Evolutionary conservation across 2,888 invertebrate genomes (phyloP), one percentile per base, ranked within the genome.

Genomic region (Diaphora mendica): DNA sequence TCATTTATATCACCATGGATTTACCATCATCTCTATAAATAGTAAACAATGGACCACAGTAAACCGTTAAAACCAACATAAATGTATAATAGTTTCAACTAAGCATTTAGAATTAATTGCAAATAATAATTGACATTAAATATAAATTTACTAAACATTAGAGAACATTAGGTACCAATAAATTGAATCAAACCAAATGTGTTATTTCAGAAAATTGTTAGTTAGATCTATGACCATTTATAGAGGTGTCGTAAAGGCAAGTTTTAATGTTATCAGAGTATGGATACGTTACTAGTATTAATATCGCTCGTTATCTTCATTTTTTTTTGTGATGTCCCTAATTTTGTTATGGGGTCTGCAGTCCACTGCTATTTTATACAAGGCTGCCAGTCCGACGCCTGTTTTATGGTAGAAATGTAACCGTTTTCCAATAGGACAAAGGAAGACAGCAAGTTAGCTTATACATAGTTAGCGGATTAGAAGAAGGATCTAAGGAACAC

Each of bases 11-110:
- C 71, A 64, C 64, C 33, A 64, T 55, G 73, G 55, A 73, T 73
- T 76, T 68, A 42, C 73, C 71, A 75, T 82, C 74, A 80, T 65
- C 42, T 55, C 75, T 76, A 78, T 79, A 76, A 75, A 75, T 73
- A 78, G 59, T 70, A 64, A n/a, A 68, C 72, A 68, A 68, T 64
- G 39, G 48, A 35, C 55, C 26, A 68, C 72, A 48, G 51, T 51
- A 64, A 62, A 64, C 20, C 44, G 11, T 26, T 64, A 39, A 48
- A 23, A 44, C 64, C 48, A 39, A 35, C 39, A 68, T 72, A 42
- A 39, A 30, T 71, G 2, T 65, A 23, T 26, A 48, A n/a, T 35
- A 39, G 55, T 20, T n/a, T 35, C 35, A 17, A 17, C 30, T 30
- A 62, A 17, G 62, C 17, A 30, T 62, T 62, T 7, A 30, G 62